phyloP scores from a whole-genome alignment of 2,888 invertebrate species.

The Nomada ferruginata region DNA sequence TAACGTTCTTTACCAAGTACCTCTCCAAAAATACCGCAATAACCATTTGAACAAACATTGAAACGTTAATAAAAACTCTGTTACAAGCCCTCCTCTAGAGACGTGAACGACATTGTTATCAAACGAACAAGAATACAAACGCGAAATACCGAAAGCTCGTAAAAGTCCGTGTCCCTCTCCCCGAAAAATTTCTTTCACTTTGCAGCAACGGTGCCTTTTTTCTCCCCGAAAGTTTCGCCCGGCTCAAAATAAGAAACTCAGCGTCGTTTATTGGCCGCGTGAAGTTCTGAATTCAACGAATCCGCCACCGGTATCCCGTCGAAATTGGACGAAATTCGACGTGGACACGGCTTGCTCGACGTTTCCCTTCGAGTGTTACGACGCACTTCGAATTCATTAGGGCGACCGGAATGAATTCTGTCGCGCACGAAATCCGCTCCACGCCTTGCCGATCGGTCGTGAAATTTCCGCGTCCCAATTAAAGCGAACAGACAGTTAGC shows the following conservation, averaged over 20 bases:
- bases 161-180: too few relatives aligned
- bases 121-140: neutral
- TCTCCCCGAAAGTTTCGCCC: neutral
- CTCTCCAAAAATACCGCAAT: neutral
- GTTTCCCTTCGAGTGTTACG: slow-evolving; percentile 47
- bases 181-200: neutral
- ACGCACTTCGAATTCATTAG: slow-evolving; percentile 67
- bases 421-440: slow-evolving; percentile 31
- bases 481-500: slow-evolving; percentile 56
- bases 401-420: slow-evolving; percentile 59
- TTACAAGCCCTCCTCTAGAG: neutral
- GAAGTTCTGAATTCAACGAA: slow-evolving; percentile 1
- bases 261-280: slow-evolving; percentile 29
- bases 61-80: neutral
- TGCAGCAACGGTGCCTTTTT: neutral
- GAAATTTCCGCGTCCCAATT: slow-evolving; percentile 67
- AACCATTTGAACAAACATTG: neutral
- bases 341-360: slow-evolving; percentile 26
- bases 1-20: too few relatives aligned
- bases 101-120: neutral
- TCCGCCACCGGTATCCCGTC: neutral
- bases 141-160: too few relatives aligned
- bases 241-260: slow-evolving; percentile 40
- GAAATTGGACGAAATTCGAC: slow-evolving; percentile 45
- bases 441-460: slow-evolving; percentile 41